These are phyloP conservation scores for Sebastes umbrosus DNA, from an alignment of 2,797 vertebrate genomes.

Conservation along the genomic window DNA sequence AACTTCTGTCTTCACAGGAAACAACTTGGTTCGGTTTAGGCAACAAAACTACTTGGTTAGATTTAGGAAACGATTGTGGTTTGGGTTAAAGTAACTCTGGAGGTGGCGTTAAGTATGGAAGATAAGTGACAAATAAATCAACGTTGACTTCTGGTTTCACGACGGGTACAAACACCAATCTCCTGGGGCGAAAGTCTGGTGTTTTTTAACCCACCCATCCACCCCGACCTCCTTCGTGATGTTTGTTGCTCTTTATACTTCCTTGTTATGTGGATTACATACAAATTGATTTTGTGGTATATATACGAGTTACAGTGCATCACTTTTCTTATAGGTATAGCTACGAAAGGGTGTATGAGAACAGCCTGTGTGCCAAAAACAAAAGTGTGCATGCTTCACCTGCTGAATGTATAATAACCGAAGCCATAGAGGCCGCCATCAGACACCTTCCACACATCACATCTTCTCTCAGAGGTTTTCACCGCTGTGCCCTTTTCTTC, in stretches of 20 bases:
- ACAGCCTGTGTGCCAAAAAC: neutral
- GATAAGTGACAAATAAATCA: too few species aligned
- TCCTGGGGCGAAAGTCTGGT: neutral
- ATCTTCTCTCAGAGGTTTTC: neutral
- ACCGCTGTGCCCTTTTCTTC: neutral
- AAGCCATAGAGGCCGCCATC: neutral
- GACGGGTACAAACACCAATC: fast-evolving
- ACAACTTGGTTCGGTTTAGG: neutral
- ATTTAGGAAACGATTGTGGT: too few species aligned
- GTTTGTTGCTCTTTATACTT: neutral
- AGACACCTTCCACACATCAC: neutral
- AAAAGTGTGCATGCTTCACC: neutral
- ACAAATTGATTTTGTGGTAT: neutral
- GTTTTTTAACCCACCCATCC: neutral
- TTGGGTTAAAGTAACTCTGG: too few species aligned
- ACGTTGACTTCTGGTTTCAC: too few species aligned
- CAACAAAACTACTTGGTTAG: neutral
- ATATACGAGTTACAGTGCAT: neutral
- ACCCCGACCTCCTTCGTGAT: fast-evolving
- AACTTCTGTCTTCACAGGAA: neutral
- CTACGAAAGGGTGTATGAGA: neutral
- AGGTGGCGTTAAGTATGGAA: too few species aligned
- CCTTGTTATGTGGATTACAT: neutral
- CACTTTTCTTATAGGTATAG: neutral
- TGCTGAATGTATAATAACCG: neutral